These are phyloP conservation scores for Rhagophthalmus giganteus DNA, from an alignment of 2,888 invertebrate genomes.

Conservation along the genomic window DNA sequence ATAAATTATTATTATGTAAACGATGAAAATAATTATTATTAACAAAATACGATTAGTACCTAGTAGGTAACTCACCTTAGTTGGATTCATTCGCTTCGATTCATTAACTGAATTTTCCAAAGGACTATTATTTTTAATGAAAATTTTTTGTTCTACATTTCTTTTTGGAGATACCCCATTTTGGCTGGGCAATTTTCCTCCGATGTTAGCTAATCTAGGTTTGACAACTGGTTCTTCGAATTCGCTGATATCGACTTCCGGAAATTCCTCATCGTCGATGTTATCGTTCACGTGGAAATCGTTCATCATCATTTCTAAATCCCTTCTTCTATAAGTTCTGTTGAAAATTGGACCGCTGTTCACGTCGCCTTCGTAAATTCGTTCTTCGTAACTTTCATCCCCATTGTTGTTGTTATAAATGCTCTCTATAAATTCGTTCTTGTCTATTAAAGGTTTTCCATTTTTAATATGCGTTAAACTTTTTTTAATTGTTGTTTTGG, in stretches of 20 bases:
- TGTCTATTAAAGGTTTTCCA: conserved; percentile 52
- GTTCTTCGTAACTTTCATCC: conserved; percentile 48
- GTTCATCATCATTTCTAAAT: conserved; percentile 54
- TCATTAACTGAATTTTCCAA: conserved; percentile 22
- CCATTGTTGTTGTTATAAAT: conserved; percentile 51
- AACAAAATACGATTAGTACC: too few species aligned
- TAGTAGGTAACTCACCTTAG: not conserved
- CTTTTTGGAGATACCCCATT: conserved; percentile 38
- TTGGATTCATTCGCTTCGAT: not conserved
- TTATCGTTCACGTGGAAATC: conserved; percentile 53
- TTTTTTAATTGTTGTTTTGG: conserved; percentile 50
- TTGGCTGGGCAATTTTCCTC: conserved; percentile 53
- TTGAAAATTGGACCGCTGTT: conserved; percentile 16
- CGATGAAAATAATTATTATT: too few species aligned
- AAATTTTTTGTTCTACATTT: conserved; percentile 40
- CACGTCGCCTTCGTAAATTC: conserved; percentile 42
- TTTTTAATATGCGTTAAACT: conserved; percentile 51
- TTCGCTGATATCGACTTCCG: conserved; percentile 51
- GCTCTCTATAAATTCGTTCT: conserved; percentile 50
- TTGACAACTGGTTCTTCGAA: conserved; percentile 42
- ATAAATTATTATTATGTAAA: not conserved
- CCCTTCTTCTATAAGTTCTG: conserved; percentile 25
- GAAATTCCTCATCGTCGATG: conserved; percentile 56
- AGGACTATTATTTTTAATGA: conserved; percentile 19
- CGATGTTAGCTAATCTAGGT: conserved; percentile 53